A percentile compares a stretch with the other conserved stretches of the same genome.
Conservation (phyloP, 2,888 invertebrate species). For the Athripsodes cinereus region DNA sequence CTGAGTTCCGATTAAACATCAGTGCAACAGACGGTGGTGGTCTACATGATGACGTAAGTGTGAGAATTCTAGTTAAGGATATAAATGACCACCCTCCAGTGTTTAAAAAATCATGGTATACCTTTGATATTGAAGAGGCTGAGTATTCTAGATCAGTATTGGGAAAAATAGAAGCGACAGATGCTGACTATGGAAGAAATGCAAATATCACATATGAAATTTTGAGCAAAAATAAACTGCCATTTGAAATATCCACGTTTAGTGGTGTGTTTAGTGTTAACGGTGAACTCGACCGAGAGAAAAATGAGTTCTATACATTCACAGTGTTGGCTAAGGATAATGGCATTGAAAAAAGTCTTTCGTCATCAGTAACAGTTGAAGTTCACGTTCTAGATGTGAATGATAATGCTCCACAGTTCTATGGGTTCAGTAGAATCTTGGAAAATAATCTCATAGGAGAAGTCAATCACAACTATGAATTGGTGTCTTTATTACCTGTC, state of each 20-base stretch:
- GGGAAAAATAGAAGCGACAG: conserved; percentile 71
- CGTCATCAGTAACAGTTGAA: conserved; percentile 70
- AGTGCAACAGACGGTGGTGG: conserved; percentile 73
- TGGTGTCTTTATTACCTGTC: conserved; percentile 57
- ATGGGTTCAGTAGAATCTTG: conserved; percentile 63
- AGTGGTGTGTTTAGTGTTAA: conserved; percentile 66
- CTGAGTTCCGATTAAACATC: conserved; percentile 68
- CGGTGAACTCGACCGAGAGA: conserved; percentile 73
- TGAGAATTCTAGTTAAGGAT: conserved; percentile 69
- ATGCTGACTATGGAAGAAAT: conserved; percentile 75
- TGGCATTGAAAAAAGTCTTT: conserved; percentile 56
- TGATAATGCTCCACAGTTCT: conserved; percentile 76
- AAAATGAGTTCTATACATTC: conserved; percentile 61
- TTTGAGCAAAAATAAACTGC: conserved; percentile 45
- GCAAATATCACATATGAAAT: conserved; percentile 68
- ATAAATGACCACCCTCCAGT: conserved; percentile 80
- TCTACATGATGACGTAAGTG: conserved; percentile 60
- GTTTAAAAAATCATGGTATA: conserved; percentile 78
- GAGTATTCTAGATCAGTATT: conserved; percentile 63
- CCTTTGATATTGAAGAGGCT: conserved; percentile 76
- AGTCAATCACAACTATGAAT: conserved; percentile 49
- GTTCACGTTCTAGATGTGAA: conserved; percentile 78
- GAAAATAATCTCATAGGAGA: conserved; percentile 47
- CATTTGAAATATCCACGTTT: conserved; percentile 64
- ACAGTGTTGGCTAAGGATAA: conserved; percentile 70